Percentiles rank a stretch among this genome's conserved stretches.
These are phyloP conservation scores for Phenacoccus solenopsis DNA, from an alignment of 1,140 invertebrate species.

Conservation along the genomic window DNA sequence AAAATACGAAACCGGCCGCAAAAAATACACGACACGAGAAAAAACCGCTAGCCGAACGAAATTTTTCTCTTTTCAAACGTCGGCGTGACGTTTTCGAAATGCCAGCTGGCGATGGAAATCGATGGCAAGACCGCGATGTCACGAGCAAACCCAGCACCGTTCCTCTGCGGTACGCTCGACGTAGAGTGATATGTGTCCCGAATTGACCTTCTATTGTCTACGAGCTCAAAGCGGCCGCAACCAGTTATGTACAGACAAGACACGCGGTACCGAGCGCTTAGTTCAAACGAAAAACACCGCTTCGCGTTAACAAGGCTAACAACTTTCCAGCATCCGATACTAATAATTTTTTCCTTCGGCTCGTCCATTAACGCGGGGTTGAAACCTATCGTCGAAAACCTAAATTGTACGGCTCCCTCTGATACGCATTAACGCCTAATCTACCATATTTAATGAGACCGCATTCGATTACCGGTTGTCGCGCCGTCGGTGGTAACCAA, in stretches of 20 bases:
- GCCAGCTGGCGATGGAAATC: not conserved
- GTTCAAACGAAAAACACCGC: slow-evolving; percentile 5
- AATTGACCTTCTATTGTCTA: slow-evolving; percentile 14
- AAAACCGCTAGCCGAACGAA: too few relatives aligned
- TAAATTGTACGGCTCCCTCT: too few relatives aligned
- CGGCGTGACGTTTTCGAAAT: not conserved
- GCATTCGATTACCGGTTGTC: too few relatives aligned
- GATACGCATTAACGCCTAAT: too few relatives aligned
- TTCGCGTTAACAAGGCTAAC: slow-evolving; percentile 13
- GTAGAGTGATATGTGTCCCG: slow-evolving; percentile 9
- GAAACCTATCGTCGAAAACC: too few relatives aligned
- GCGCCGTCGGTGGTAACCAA: too few relatives aligned
- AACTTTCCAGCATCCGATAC: slow-evolving; percentile 5
- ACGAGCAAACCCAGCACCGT: not conserved
- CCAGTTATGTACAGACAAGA: slow-evolving; percentile 12
- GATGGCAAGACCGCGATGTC: not conserved
- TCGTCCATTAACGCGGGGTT: not conserved
- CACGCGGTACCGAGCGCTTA: not conserved
- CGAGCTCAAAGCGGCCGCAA: slow-evolving; percentile 11
- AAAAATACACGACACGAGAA: too few relatives aligned
- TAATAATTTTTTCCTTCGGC: not conserved
- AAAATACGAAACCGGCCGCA: too few relatives aligned
- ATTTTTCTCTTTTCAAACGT: too few relatives aligned
- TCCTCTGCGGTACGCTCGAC: not conserved
- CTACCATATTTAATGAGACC: too few relatives aligned